Percentiles rank a stretch among this genome's conserved stretches.
These are phyloP conservation scores for Vulpes lagopus DNA, from an alignment of 2,113 vertebrate species.

Conservation along the genomic window DNA sequence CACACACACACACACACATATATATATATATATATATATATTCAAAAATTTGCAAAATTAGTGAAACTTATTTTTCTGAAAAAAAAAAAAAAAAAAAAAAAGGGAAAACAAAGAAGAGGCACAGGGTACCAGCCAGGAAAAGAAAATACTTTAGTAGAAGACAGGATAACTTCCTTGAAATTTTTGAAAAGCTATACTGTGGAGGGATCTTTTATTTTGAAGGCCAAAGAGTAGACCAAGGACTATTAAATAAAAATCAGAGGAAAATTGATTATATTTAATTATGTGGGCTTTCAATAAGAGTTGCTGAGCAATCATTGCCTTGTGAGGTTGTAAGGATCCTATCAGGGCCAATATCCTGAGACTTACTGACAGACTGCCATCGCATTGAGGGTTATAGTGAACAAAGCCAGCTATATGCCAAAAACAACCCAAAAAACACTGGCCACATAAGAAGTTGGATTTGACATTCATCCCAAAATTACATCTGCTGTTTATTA, in stretches of 20 bases:
- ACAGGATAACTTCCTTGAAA: not conserved
- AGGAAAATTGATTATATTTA: not conserved
- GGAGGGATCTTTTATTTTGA: not conserved
- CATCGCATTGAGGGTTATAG: not conserved
- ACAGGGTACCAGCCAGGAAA: accelerated
- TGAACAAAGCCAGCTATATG: not conserved
- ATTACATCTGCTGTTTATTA: not conserved
- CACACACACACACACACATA: not conserved
- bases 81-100: not conserved
- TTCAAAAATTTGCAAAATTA: conserved; percentile 39
- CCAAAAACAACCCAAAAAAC: not conserved
- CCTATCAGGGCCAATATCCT: not conserved
- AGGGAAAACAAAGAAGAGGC: not conserved
- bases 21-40: not conserved
- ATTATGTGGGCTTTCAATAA: not conserved
- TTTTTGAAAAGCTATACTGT: not conserved
- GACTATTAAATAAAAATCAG: not conserved
- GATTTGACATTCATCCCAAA: not conserved
- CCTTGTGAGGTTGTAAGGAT: not conserved
- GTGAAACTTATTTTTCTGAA: not conserved
- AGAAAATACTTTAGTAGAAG: not conserved
- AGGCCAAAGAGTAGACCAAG: not conserved
- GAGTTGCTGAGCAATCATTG: not conserved
- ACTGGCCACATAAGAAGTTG: not conserved
- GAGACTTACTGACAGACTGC: not conserved